phyloP scores from a whole-genome alignment of 1,140 invertebrate genomes.

The Ips nitidus region DNA sequence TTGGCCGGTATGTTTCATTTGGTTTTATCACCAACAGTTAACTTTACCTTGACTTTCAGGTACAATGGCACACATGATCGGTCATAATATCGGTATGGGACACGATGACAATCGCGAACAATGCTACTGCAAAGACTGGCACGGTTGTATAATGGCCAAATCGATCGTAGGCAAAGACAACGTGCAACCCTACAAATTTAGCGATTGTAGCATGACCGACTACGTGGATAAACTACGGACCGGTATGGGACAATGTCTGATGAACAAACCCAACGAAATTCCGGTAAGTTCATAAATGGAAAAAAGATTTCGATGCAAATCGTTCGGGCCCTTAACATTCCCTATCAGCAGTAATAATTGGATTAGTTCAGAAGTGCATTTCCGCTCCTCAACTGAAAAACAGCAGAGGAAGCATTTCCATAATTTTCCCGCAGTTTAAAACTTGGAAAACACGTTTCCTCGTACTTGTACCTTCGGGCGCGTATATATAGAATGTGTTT shows the following conservation, averaged over 20 bases:
- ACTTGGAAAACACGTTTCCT: too few relatives aligned
- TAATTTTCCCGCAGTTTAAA: too few relatives aligned
- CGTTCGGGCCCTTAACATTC: too few relatives aligned
- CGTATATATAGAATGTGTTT: constrained; percentile 2
- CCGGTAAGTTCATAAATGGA: constrained; percentile 60
- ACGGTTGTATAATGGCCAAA: constrained; percentile 94
- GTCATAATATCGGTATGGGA: constrained; percentile 93
- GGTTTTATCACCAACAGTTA: background rate
- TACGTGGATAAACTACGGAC: constrained; percentile 78
- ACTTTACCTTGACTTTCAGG: constrained; percentile 11
- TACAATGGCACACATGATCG: constrained; percentile 42
- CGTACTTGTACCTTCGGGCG: background rate
- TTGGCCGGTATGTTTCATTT: constrained; percentile 68
- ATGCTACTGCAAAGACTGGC: constrained; percentile 89
- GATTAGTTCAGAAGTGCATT: background rate
- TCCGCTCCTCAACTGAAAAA: background rate
- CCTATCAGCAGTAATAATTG: too few relatives aligned
- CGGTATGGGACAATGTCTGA: constrained; percentile 81
- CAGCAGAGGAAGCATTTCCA: background rate
- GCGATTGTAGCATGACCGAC: constrained; percentile 83
- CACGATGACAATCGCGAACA: constrained; percentile 88
- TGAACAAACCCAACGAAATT: constrained; percentile 90
- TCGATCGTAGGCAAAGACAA: constrained; percentile 88
- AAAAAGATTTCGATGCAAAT: background rate
- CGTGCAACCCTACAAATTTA: constrained; percentile 92